Base-by-base conservation (phyloP, 2,113 vertebrate genomes). In the Formicarius rufipectus region DNA sequence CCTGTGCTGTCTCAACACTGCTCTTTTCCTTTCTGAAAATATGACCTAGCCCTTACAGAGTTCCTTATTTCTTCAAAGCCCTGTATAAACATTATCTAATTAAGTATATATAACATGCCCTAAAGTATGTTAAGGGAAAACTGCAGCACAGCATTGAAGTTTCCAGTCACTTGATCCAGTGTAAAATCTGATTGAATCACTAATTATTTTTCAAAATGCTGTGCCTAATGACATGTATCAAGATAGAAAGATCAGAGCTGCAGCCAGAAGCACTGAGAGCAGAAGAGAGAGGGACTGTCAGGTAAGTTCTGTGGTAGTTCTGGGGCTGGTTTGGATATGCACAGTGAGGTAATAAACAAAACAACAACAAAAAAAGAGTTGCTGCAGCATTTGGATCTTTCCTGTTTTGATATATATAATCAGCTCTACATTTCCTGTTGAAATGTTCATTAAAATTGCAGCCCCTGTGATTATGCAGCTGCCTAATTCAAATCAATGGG, bases 381-480 rank as follows among this genome's bases (percentile, higher is more conserved):
- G 28, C 88, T 89, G 63, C 81, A 71, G 80, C 89, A 75, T 85
- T 84, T 23, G 23, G 64, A 90, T 91, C 93, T 92, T 96, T 96
- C 96, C 96, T 96, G 91, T 96, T 92, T 91, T 96, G 97, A 88
- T 96, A 20, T 59, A 80, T 94, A 92, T 96, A 97, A 97, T 97
- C 96, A 97, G 88, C 85, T 90, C 93, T 62, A 59, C 89, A 56
- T 95, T 96, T 97, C 97, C 96, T 97, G 96, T 94, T 78, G 84
- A 96, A 97, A 97, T 85, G 93, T 95, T 97, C 97, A 91, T 97
- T 96, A 97, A 97, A 97, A 95, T 97, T 93, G 95, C 95, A 94
- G 95, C 86, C 95, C 97, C 92, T 84, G 84, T 97, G 94, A 97
- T 97, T 96, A 97, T 35, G 93, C 97, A 97, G 95, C 97, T 97